phyloP scores from a whole-genome alignment of 2,113 vertebrate genomes.

The Corydoras sp. region DNA sequence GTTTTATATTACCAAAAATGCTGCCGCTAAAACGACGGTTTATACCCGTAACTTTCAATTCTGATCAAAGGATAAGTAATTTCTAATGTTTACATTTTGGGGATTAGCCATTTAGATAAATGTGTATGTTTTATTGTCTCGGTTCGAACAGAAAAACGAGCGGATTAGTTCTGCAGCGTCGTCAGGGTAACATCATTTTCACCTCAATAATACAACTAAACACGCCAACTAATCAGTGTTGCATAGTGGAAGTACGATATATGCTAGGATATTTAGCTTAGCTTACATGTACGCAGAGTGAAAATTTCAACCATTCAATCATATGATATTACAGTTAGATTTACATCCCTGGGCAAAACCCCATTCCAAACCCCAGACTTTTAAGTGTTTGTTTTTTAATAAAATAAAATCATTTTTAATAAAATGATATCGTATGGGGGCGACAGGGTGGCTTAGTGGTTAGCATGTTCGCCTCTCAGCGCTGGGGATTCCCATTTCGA shows the following conservation, averaged over 20 bases:
- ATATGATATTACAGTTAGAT: slow-evolving; percentile 15
- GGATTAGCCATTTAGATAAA: slow-evolving; percentile 36
- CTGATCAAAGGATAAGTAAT: neutral
- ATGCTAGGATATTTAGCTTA: neutral
- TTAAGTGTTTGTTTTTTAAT: too few relatives aligned
- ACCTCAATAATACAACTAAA: slow-evolving; percentile 41
- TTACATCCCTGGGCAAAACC: slow-evolving; percentile 6
- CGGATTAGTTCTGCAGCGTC: slow-evolving; percentile 27
- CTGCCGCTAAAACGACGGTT: slow-evolving; percentile 20
- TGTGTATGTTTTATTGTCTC: slow-evolving; percentile 33
- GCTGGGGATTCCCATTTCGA: too few relatives aligned
- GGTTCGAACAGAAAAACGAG: slow-evolving; percentile 17
- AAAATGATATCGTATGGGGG: too few relatives aligned
- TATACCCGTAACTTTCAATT: slow-evolving; percentile 34
- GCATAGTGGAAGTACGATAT: slow-evolving; percentile 15
- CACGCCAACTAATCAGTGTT: slow-evolving; percentile 9
- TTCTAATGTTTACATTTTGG: slow-evolving; percentile 44
- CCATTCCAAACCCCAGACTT: neutral
- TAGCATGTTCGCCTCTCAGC: too few relatives aligned
- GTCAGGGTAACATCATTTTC: slow-evolving; percentile 42
- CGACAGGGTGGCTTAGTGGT: too few relatives aligned
- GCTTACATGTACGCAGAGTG: slow-evolving; percentile 15
- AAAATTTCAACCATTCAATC: slow-evolving; percentile 22
- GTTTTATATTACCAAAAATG: neutral
- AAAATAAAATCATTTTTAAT: too few relatives aligned